A percentile compares a stretch with the other conserved stretches of the same genome.
phyloP scores from a whole-genome alignment of 92 coral and sea anemone species.

The Phenganax marumi region DNA sequence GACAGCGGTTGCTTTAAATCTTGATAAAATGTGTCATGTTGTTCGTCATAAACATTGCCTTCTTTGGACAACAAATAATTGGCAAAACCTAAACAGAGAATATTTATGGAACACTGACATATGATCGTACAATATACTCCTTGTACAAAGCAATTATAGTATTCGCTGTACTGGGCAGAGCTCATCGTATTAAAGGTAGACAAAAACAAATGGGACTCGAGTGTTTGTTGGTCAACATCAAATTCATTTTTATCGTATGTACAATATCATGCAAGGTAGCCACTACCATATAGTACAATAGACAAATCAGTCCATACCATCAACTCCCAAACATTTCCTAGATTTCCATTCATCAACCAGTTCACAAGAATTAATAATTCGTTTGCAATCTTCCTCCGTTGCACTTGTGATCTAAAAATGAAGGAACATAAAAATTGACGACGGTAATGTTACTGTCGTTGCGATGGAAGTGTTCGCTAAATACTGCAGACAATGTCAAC shows the following conservation, averaged over 20 bases:
- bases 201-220: too few relatives aligned
- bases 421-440: background rate
- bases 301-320: constrained; percentile 58
- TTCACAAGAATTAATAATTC: constrained; percentile 68
- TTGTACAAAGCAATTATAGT: too few relatives aligned
- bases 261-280: background rate
- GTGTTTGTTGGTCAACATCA: background rate
- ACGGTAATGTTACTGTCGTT: background rate
- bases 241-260: background rate
- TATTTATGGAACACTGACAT: background rate
- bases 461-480: background rate
- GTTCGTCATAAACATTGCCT: constrained; percentile 67
- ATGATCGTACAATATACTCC: background rate
- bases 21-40: constrained; percentile 76
- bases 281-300: background rate
- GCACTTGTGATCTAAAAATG: constrained; percentile 64
- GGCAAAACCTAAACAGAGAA: constrained; percentile 60
- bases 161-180: too few relatives aligned
- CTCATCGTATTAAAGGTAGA: too few relatives aligned
- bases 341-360: constrained; percentile 69
- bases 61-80: constrained; percentile 75
- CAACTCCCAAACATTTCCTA: constrained; percentile 63
- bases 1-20: constrained; percentile 88
- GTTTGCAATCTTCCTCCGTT: constrained; percentile 62
- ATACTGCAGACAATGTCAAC: background rate